Conservation (phyloP, 2,888 invertebrate species). For the Polia nebulosa region DNA sequence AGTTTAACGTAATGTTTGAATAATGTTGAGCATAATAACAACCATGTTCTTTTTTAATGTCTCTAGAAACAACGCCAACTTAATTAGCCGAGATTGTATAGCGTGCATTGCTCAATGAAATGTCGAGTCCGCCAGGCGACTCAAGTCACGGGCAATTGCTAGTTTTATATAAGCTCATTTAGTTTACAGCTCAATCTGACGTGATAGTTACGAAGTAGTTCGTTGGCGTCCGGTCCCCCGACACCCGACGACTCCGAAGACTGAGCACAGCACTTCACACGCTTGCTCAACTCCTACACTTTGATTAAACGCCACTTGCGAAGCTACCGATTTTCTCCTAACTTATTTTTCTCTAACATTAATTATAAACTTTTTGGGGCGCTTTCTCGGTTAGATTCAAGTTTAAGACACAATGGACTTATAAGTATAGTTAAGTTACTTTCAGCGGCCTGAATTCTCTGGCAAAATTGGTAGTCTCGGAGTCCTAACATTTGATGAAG, state of each 20-base stretch:
- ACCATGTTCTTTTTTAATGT: conserved; percentile 13
- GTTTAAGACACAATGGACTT: conserved; percentile 75
- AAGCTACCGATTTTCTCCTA: conserved; percentile 75
- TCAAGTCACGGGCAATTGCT: conserved; percentile 32
- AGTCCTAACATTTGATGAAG: conserved; percentile 17
- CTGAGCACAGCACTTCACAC: conserved; percentile 58
- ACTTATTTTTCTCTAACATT: conserved; percentile 78
- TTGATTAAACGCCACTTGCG: conserved; percentile 79
- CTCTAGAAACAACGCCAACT: conserved; percentile 13
- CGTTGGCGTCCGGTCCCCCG: conserved; percentile 48
- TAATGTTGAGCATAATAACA: conserved; percentile 15
- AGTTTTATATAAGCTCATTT: conserved; percentile 57
- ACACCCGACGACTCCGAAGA: conserved; percentile 33
- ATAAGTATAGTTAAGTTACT: conserved; percentile 67
- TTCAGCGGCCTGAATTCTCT: conserved; percentile 61
- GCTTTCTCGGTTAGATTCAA: conserved; percentile 69
- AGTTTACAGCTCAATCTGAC: conserved; percentile 53
- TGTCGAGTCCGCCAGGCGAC: conserved; percentile 16
- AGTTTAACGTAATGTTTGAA: conserved; percentile 7
- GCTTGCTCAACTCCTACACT: conserved; percentile 67
- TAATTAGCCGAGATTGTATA: conserved; percentile 35
- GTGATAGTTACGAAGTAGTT: conserved; percentile 56
- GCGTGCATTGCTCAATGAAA: conserved; percentile 18
- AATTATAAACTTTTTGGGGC: conserved; percentile 82
- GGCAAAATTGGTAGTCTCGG: conserved; percentile 51